Evolutionary conservation across 2,113 vertebrate species (phyloP).

Genomic region (Theristicus caerulescens): DNA sequence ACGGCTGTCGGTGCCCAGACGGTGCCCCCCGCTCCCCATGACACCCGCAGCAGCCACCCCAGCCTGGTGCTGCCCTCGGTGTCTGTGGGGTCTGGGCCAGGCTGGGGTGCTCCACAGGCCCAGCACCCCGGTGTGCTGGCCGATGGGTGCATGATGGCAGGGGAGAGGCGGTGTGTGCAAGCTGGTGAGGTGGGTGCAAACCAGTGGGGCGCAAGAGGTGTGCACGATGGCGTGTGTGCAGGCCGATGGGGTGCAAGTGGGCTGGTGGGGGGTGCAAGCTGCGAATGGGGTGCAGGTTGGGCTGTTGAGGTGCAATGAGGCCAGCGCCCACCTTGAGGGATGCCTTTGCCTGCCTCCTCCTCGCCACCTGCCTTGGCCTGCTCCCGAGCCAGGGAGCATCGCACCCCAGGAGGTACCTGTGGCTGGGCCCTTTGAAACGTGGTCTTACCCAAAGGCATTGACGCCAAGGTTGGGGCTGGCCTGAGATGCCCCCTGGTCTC

Average conservation of each 20-base stretch:
- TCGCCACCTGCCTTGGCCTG: accelerated
- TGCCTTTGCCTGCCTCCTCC: background rate
- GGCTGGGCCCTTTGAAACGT: background rate
- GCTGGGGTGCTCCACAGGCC: background rate
- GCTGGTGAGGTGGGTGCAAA: background rate
- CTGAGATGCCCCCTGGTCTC: background rate
- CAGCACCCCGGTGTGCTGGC: no score
- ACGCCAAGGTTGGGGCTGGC: background rate
- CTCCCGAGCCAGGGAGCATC: background rate
- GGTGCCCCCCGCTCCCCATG: background rate
- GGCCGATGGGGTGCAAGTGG: no score
- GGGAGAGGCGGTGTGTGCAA: accelerated
- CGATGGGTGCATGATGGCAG: background rate
- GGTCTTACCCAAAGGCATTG: background rate
- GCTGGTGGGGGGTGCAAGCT: background rate
- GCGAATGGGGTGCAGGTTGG: background rate
- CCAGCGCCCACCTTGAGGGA: accelerated
- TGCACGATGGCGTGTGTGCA: background rate
- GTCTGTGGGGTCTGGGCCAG: background rate
- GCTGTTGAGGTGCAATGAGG: background rate
- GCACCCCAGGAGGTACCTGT: accelerated
- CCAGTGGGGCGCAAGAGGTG: background rate
- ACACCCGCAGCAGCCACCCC: background rate
- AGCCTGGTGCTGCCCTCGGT: background rate
- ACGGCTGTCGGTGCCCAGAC: background rate